Percentiles rank a stretch among this genome's conserved stretches.
Conservation (phyloP, 1,140 invertebrate genomes). For the Ips nitidus region DNA sequence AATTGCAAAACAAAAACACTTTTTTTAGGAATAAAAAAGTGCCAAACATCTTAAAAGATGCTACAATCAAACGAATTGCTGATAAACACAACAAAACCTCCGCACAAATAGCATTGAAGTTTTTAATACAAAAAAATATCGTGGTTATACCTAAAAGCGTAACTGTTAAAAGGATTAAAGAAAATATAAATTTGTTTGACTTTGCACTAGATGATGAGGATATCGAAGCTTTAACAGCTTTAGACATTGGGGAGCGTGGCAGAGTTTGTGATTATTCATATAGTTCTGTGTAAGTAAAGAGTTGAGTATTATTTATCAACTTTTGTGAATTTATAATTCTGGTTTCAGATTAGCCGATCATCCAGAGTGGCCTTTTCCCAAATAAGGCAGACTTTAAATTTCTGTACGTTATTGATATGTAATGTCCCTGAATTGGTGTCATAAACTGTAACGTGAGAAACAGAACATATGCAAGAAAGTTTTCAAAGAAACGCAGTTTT, state of each 20-base stretch:
- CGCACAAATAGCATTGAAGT: constrained; percentile 78
- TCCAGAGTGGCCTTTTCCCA: constrained; percentile 61
- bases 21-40: constrained; percentile 2
- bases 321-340: constrained; percentile 37
- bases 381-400: not conserved
- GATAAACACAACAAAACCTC: constrained; percentile 67
- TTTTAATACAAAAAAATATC: constrained; percentile 72
- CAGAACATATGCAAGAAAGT: too few species aligned
- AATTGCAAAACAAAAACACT: not conserved
- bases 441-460: too few species aligned
- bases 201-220: constrained; percentile 61
- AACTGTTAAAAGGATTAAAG: constrained; percentile 67
- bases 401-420: too few species aligned
- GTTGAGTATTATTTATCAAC: not conserved
- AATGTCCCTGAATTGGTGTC: too few species aligned
- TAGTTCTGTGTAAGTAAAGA: constrained; percentile 49
- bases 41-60: constrained; percentile 69
- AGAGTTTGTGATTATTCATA: constrained; percentile 67
- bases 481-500: too few species aligned
- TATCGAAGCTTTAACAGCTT: constrained; percentile 55
- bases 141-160: constrained; percentile 84
- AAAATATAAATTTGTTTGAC: constrained; percentile 66
- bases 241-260: constrained; percentile 65
- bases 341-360: constrained; percentile 63
- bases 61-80: constrained; percentile 69